phyloP scores from a whole-genome alignment of 2,888 invertebrate genomes.

The Rhaphigaster nebulosa region DNA sequence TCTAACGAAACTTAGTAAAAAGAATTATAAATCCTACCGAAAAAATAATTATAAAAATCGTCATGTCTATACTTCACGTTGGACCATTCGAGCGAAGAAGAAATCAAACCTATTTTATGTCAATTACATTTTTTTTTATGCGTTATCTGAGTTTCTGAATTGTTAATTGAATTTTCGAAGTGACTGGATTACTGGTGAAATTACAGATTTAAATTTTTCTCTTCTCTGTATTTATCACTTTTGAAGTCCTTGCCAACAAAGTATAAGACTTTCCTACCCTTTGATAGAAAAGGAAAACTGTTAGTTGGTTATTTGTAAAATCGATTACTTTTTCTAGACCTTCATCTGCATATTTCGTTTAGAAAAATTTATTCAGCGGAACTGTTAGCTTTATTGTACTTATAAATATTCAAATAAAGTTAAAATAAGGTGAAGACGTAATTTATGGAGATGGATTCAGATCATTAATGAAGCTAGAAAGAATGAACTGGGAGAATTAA shows the following conservation, averaged over 20 bases:
- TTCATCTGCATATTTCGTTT: slow-evolving; percentile 5
- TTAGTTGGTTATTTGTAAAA: neutral
- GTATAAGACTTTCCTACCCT: neutral
- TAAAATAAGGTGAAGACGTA: neutral
- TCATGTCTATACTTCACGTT: no score
- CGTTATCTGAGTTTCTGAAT: no score
- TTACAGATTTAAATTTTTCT: no score
- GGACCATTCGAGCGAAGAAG: no score
- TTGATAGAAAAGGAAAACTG: neutral
- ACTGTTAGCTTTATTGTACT: neutral
- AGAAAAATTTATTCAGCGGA: neutral
- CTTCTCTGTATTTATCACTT: no score
- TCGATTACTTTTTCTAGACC: neutral
- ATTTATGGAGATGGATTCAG: neutral
- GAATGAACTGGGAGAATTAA: neutral
- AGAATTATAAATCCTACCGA: no score
- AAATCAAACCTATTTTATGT: no score
- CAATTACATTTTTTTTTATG: no score
- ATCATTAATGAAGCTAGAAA: neutral
- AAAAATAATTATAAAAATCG: no score
- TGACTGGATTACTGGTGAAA: no score
- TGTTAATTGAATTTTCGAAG: no score
- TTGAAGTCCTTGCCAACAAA: neutral
- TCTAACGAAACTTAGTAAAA: no score
- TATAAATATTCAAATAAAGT: neutral